Base-by-base conservation (phyloP, 2,888 invertebrate species). In the Orthosia gracilis region DNA sequence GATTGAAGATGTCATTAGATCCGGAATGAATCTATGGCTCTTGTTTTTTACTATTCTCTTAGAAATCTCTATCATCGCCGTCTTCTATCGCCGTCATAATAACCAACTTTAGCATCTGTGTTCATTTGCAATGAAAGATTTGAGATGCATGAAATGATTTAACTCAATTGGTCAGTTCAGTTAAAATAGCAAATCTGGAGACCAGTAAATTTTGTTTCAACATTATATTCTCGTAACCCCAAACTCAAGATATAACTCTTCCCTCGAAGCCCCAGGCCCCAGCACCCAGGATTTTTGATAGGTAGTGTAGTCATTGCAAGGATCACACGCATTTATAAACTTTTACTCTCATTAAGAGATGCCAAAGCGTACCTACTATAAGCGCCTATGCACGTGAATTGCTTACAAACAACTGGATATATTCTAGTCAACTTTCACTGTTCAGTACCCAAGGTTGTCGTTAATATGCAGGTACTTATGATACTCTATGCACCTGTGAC, bases 351-450 rank as follows among this genome's bases (percentile, higher is more conserved):
- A 75, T 84, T 70, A 62, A 5, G 50, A 81, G 58, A 84, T 71
- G 31, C 69, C 68, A 45, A 55, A 70, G 68, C 52, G 69, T 69
- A 47, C 81, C 26, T 69, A 47, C 81, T 23, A 47, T 52, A 66
- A 31, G 26, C 50, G 31, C 50, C 31, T 55, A 58, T 18, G 47
- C 45, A 82, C 81, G 85, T 84, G 76, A 55, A 67, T 65, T 26
- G 54, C 49, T 84, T 82, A 69, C 75, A 71, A 68, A 76, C 72
- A 74, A 50, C 69, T 69, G 55, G 49, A 73, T 76, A 72, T 79
- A 83, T 76, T 78, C 73, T 82, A 68, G 74, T 79, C 77, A 80
- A 87, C 87, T 86, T 87, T 87, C 73, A 68, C 68, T 62, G 23
- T 49, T 68, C 73, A 76, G 26, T 73, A 74, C 70, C 64, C 65